Conservation (phyloP, 2,113 vertebrate genomes). For the Typhlomys cinereus region DNA sequence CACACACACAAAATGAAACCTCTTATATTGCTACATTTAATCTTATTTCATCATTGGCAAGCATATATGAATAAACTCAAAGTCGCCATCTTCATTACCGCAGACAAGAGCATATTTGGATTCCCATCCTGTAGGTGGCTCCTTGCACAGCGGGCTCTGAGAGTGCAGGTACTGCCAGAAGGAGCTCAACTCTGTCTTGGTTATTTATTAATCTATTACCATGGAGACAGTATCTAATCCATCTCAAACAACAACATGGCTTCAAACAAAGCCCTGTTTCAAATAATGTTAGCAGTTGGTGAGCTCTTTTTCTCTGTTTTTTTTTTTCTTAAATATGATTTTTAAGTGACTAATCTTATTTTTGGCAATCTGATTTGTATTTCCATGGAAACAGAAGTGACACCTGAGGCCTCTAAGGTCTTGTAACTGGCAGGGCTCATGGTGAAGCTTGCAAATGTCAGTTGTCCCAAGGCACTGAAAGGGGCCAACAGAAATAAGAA, state of each 20-base stretch:
- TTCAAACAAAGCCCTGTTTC: constrained; percentile 54
- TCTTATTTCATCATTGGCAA: constrained; percentile 1
- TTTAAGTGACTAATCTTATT: constrained; percentile 55
- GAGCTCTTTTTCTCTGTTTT: constrained; percentile 1
- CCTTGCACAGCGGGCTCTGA: neutral
- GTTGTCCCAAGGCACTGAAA: constrained; percentile 40
- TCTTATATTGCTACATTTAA: neutral
- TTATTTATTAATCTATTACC: constrained; percentile 66
- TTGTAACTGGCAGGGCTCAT: constrained; percentile 43
- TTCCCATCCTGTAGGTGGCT: neutral
- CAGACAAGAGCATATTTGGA: neutral
- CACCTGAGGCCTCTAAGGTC: constrained; percentile 43
- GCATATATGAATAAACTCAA: neutral
- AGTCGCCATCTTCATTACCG: neutral
- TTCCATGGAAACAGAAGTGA: constrained; percentile 72
- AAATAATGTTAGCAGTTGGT: constrained; percentile 26
- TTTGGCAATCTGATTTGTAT: constrained; percentile 61
- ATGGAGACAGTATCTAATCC: constrained; percentile 68
- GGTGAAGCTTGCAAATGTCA: constrained; percentile 72
- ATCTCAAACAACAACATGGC: constrained; percentile 49
- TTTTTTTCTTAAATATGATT: constrained; percentile 36
- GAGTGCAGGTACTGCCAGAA: constrained; percentile 10
- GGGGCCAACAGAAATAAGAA: constrained; percentile 59
- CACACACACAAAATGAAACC: too few relatives aligned
- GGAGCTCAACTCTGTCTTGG: constrained; percentile 1